Evolutionary conservation across 1,140 invertebrate genomes (phyloP).

Genomic region (Armadillidium nasatum): DNA sequence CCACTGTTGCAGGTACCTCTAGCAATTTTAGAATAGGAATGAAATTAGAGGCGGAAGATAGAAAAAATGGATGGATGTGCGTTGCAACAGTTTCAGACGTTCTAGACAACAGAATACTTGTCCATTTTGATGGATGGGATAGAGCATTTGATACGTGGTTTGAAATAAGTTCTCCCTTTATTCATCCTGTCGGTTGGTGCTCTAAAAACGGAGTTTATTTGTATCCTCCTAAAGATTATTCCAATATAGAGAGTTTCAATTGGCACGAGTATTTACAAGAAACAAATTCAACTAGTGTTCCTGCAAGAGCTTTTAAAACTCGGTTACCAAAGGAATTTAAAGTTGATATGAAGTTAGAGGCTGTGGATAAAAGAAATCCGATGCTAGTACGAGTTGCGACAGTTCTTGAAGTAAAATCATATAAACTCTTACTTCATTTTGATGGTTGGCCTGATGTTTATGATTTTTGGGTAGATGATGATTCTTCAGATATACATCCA

Average conservation of each 20-base stretch:
- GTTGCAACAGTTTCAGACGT: constrained; percentile 63
- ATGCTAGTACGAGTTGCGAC: constrained; percentile 79
- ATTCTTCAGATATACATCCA: constrained; percentile 84
- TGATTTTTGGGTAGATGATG: constrained; percentile 85
- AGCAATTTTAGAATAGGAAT: constrained; percentile 70
- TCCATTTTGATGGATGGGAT: constrained; percentile 94
- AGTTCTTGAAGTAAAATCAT: constrained; percentile 62
- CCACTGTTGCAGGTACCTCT: constrained; percentile 38
- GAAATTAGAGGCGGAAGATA: constrained; percentile 93
- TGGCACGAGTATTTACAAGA: constrained; percentile 81
- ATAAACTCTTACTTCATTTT: constrained; percentile 65
- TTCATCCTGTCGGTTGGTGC: constrained; percentile 91
- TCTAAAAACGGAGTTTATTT: constrained; percentile 70
- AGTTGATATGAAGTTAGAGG: constrained; percentile 82
- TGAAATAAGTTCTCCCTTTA: constrained; percentile 79
- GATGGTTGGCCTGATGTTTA: constrained; percentile 85
- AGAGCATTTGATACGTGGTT: constrained; percentile 92
- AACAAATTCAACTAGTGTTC: constrained; percentile 69
- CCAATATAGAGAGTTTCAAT: constrained; percentile 57
- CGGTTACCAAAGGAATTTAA: constrained; percentile 74
- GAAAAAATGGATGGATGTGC: constrained; percentile 77
- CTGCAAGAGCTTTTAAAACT: constrained; percentile 75
- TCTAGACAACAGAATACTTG: constrained; percentile 62
- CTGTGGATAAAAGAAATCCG: constrained; percentile 78
- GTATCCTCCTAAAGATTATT: constrained; percentile 70